Evolutionary conservation across 2,797 vertebrate genomes (phyloP).

Genomic region (Aselliscus stoliczkanus): DNA sequence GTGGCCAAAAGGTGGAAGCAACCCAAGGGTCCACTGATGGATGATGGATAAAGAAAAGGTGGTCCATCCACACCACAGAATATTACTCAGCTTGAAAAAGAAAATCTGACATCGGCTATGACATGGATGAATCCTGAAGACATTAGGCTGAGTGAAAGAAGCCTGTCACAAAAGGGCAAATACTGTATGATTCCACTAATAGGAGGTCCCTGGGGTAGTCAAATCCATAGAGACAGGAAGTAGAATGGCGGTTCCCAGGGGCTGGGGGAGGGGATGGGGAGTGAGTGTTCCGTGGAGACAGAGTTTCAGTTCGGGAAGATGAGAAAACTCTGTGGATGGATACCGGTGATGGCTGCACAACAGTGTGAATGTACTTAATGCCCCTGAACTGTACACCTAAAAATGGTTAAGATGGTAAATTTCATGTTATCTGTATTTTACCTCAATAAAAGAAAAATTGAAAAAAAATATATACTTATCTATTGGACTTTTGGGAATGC

Average conservation of each 20-base stretch:
- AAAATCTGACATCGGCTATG: background rate
- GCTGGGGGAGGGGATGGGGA: fast-evolving
- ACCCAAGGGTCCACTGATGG: background rate
- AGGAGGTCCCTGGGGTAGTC: fast-evolving
- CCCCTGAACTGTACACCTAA: fast-evolving
- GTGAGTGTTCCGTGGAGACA: fast-evolving
- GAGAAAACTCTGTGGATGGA: background rate
- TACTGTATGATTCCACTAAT: fast-evolving
- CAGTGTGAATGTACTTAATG: background rate
- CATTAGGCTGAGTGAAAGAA: background rate
- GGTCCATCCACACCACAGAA: background rate
- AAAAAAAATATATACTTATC: fast-evolving
- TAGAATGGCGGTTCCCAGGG: fast-evolving
- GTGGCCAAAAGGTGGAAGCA: background rate
- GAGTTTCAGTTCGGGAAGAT: background rate
- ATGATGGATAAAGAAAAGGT: fast-evolving
- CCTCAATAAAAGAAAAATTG: background rate
- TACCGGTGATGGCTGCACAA: background rate
- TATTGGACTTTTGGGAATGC: background rate
- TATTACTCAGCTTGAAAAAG: background rate
- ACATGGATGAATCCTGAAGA: background rate
- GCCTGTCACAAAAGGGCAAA: background rate
- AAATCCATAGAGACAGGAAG: background rate
- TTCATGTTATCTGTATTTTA: background rate
- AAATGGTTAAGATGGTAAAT: too few species aligned